These are phyloP conservation scores for Dromius quadrimaculatus DNA, from an alignment of 2,888 invertebrate species.

Conservation along the genomic window DNA sequence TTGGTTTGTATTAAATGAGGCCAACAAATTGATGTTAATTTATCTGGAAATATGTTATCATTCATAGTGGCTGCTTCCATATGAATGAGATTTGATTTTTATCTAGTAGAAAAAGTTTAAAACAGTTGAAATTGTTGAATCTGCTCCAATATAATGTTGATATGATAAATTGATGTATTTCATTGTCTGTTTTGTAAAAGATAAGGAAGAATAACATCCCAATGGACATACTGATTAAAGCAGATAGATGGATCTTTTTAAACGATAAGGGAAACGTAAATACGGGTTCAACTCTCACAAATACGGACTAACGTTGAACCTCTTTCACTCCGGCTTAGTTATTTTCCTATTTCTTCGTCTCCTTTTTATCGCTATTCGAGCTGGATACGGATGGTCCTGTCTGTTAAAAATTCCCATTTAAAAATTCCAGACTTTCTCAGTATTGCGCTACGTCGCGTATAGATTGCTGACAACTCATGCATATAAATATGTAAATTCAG, in stretches of 20 bases:
- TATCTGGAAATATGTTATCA: too few relatives aligned
- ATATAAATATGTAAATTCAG: constrained; percentile 51
- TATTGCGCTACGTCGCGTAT: constrained; percentile 40
- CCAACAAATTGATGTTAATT: too few relatives aligned
- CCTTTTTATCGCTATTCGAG: constrained; percentile 57
- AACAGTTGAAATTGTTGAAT: too few relatives aligned
- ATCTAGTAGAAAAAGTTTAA: too few relatives aligned
- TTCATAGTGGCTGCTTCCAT: too few relatives aligned
- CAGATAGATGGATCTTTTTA: constrained; percentile 43
- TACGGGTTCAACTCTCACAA: constrained; percentile 48
- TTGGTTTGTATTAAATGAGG: too few relatives aligned
- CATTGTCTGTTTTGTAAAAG: not conserved
- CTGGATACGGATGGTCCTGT: constrained; percentile 32
- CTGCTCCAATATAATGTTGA: too few relatives aligned
- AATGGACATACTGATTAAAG: constrained; percentile 16
- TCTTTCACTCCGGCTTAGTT: constrained; percentile 57
- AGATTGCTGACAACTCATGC: constrained; percentile 50
- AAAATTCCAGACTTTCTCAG: constrained; percentile 40
- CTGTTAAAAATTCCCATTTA: constrained; percentile 37
- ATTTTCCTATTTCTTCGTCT: constrained; percentile 59
- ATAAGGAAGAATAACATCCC: constrained; percentile 24
- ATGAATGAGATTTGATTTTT: too few relatives aligned
- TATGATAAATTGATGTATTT: too few relatives aligned
- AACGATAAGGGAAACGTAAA: constrained; percentile 51
- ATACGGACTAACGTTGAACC: constrained; percentile 58